Percentiles rank a stretch among this genome's conserved stretches.
Conservation (phyloP, 1,140 invertebrate species). For the Apis florea region DNA sequence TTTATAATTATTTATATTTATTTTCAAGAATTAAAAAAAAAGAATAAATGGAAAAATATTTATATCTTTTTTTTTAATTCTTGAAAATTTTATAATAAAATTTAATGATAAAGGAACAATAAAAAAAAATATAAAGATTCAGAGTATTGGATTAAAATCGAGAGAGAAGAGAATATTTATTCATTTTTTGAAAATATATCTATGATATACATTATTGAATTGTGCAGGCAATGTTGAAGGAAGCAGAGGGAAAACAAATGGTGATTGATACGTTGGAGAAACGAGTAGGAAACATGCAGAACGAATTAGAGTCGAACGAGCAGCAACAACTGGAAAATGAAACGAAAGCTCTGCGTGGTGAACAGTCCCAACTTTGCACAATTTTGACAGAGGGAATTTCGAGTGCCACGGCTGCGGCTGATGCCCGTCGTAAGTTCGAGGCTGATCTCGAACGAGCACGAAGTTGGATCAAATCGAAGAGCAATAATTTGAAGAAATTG, state of each 20-base stretch:
- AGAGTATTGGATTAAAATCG: too few species aligned
- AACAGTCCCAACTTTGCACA: constrained; percentile 87
- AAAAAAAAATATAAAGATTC: too few species aligned
- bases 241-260: constrained; percentile 91
- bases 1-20: too few species aligned
- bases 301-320: constrained; percentile 91
- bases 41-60: too few species aligned
- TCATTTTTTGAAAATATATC: not conserved
- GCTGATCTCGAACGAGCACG: constrained; percentile 88
- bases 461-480: constrained; percentile 89
- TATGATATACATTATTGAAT: not conserved
- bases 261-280: constrained; percentile 91
- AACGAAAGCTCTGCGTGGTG: constrained; percentile 83
- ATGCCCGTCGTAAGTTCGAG: constrained; percentile 88
- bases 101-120: too few species aligned
- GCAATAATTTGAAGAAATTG: constrained; percentile 87
- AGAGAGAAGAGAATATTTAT: too few species aligned
- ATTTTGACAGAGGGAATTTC: constrained; percentile 88
- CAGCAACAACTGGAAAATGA: constrained; percentile 86
- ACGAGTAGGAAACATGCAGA: constrained; percentile 90
- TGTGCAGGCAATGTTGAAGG: constrained; percentile 87
- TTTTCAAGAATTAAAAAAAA: too few species aligned
- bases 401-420: constrained; percentile 84
- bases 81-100: too few species aligned
- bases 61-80: too few species aligned